A percentile compares a stretch with the other conserved stretches of the same genome.
Evolutionary conservation across 2,797 vertebrate genomes (phyloP).

Genomic region (Periophthalmus magnuspinnatus): DNA sequence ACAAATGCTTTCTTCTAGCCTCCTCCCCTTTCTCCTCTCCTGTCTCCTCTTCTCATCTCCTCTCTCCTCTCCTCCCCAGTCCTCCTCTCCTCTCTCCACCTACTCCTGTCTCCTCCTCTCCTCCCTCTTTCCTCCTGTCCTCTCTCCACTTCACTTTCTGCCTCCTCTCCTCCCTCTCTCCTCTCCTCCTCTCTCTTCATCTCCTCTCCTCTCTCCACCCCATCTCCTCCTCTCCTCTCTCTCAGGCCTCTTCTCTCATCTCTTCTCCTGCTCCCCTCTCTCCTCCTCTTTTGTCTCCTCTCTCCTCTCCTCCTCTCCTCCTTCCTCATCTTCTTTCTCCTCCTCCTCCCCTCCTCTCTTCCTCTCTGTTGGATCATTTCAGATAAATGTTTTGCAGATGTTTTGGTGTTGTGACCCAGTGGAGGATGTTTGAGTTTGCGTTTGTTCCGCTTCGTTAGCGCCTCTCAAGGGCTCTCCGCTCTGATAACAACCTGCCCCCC

Average conservation of each 20-base stretch:
- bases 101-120: neutral
- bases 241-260: neutral
- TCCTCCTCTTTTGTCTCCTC: neutral
- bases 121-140: neutral
- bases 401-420: slow-evolving; percentile 23
- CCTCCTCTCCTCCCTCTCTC: neutral
- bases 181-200: neutral
- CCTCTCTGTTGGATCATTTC: neutral
- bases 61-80: neutral
- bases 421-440: slow-evolving; percentile 78
- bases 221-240: neutral
- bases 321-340: neutral
- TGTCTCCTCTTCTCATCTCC: neutral
- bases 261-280: too few relatives aligned
- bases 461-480: slow-evolving; percentile 52
- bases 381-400: neutral
- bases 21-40: too few relatives aligned
- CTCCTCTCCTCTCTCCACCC: neutral
- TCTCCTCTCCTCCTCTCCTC: neutral
- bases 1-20: too few relatives aligned
- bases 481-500: neutral
- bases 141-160: too few relatives aligned
- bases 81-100: too few relatives aligned
- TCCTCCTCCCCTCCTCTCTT: neutral
- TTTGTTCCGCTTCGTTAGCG: slow-evolving; percentile 68